A percentile compares a stretch with the other conserved stretches of the same genome.
Conservation (phyloP, 2,797 vertebrate genomes). For the Scyliorhinus canicula region DNA sequence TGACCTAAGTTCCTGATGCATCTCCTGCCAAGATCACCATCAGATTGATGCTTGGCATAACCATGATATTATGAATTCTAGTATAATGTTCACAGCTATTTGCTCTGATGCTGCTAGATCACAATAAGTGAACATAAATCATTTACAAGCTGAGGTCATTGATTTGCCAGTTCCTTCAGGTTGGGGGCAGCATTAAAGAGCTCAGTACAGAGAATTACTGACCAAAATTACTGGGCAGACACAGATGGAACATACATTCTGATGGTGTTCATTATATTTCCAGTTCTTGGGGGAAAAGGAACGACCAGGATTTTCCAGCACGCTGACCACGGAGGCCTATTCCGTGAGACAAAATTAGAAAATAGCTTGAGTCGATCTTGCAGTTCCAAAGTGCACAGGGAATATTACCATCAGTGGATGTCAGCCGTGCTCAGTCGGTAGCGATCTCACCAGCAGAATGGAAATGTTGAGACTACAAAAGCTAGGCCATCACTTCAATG, state of each 20-base stretch:
- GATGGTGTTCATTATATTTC: not conserved
- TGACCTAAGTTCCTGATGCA: not conserved
- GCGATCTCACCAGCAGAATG: not conserved
- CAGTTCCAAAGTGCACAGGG: not conserved
- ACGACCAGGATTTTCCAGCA: not conserved
- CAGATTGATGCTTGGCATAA: not conserved
- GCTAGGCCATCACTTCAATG: not conserved
- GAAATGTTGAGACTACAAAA: not conserved
- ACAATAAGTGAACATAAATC: constrained; percentile 25
- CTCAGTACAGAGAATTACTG: not conserved
- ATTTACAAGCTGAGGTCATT: not conserved
- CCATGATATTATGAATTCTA: not conserved
- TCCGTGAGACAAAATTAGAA: not conserved
- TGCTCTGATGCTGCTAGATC: not conserved
- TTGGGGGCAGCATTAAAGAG: not conserved
- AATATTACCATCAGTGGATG: not conserved
- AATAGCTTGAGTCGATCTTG: not conserved
- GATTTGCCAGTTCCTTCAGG: constrained; percentile 1
- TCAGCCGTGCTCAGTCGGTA: not conserved
- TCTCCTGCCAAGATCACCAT: not conserved
- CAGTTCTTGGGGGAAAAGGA: not conserved
- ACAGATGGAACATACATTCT: not conserved
- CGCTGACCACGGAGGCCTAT: too few species aligned
- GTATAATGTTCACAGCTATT: constrained; percentile 13
- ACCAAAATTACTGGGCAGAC: not conserved